phyloP scores from a whole-genome alignment of 1,140 invertebrate genomes.

The Venustaconcha ellipsiformis region DNA sequence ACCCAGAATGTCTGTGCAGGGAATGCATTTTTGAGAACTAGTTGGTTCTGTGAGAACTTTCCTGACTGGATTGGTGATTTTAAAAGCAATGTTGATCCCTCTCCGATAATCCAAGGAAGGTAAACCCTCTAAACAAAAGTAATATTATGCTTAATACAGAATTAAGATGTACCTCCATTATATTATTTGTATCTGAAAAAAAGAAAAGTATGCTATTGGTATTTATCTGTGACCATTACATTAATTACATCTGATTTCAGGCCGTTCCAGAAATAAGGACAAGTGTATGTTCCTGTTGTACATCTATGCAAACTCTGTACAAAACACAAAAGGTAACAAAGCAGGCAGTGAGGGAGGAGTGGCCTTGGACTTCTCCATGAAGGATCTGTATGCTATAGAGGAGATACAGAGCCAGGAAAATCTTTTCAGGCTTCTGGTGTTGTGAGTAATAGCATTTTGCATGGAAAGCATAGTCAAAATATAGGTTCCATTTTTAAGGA shows the following conservation, averaged over 20 bases:
- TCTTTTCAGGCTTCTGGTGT: constrained; percentile 78
- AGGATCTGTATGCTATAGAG: constrained; percentile 72
- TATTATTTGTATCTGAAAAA: background rate
- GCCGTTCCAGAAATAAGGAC: constrained; percentile 70
- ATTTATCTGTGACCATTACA: background rate
- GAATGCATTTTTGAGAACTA: too few relatives aligned
- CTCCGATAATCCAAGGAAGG: too few relatives aligned
- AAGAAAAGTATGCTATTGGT: background rate
- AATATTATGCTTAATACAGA: too few relatives aligned
- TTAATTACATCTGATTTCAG: constrained; percentile 30
- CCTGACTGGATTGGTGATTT: too few relatives aligned
- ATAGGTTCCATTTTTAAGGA: too few relatives aligned
- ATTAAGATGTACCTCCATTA: too few relatives aligned
- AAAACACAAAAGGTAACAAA: constrained; percentile 73
- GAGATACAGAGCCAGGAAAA: constrained; percentile 83
- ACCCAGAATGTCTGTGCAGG: too few relatives aligned
- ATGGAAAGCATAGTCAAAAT: background rate
- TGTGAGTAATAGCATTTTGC: constrained; percentile 39
- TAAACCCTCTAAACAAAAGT: too few relatives aligned
- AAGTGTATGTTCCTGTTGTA: constrained; percentile 80
- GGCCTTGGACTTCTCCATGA: constrained; percentile 67
- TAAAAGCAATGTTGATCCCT: too few relatives aligned
- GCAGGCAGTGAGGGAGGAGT: constrained; percentile 68
- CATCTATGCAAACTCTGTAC: constrained; percentile 80
- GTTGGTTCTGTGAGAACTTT: too few relatives aligned